phyloP scores from a whole-genome alignment of 2,888 invertebrate genomes.

The Mycalesis mineus region DNA sequence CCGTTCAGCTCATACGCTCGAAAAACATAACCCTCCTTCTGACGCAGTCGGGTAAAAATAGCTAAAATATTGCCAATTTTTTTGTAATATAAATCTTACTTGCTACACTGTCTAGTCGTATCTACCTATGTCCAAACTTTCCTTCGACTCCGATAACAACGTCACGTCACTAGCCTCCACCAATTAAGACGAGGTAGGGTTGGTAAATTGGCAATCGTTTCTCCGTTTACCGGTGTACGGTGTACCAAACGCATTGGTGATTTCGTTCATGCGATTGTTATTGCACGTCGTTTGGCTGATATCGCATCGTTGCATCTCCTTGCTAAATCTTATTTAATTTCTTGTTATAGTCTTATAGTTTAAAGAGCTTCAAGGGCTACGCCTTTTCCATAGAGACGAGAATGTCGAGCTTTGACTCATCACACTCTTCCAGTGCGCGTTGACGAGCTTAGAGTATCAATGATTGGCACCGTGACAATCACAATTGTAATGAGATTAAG shows the following conservation, averaged over 20 bases:
- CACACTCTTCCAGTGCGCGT: no score
- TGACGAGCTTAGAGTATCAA: no score
- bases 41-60: no score
- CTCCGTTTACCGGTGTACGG: constrained; percentile 66
- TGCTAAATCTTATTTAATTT: not conserved
- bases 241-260: constrained; percentile 52
- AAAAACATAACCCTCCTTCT: no score
- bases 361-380: no score
- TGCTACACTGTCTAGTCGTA: not conserved
- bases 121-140: not conserved
- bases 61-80: not conserved
- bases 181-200: constrained; percentile 73
- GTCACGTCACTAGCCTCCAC: constrained; percentile 53
- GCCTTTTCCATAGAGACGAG: no score
- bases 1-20: no score
- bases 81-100: not conserved
- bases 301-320: constrained; percentile 1
- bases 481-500: no score
- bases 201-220: constrained; percentile 75
- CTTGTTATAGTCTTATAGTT: no score
- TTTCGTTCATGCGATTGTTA: constrained; percentile 45
- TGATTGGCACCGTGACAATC: no score
- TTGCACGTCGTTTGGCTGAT: constrained; percentile 18
- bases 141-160: not conserved
- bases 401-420: no score